Evolutionary conservation across 1,140 invertebrate genomes (phyloP), one percentile per base, ranked within the genome.

Genomic region (Doryteuthis pealeii): DNA sequence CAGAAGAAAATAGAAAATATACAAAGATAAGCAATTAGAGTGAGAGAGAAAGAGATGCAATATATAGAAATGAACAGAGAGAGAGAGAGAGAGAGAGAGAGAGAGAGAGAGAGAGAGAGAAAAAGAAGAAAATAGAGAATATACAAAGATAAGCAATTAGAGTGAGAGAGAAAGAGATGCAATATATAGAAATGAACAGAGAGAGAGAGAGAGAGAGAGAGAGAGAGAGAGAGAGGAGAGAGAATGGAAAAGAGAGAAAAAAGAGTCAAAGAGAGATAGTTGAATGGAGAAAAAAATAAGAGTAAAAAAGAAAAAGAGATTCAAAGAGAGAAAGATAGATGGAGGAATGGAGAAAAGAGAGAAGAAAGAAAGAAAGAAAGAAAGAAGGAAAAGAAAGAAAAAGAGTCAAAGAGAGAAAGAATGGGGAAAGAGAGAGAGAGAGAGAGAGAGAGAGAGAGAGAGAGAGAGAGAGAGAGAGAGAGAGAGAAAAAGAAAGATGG

Each of bases 81-180:
- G 28, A 65, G 22, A 76, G 26, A 69, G 66, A 65, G 65, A 67
- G 66, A 70, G 62, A 54, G 72, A 70, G 75, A 72, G 70, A 54
- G 69, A 76, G 32, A 69, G 69, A 72, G 68, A 68, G 75, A 73
- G 72, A 69, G 67, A 73, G 68, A 70, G 31, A 74, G 45, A 70
- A 28, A 58, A n/a, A 76, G 5, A 32, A 32, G 66, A 26, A 71
- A 12, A 26, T 31, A 35, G 43, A 49, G 65, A 65, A 78, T 43
- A 32, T 43, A 68, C 32, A 68, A 49, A 76, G 43, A 35, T 45
- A 40, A 49, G 43, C 33, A 28, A 15, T 70, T 33, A n/a, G 30
- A 14, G 43, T 43, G 71, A 74, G 74, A 65, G 62, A 32, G 62
- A 68, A 70, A n/a, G 26, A 77, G 10, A 28, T 54, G 22, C 49